Percentiles rank a stretch among this genome's conserved stretches.
phyloP scores from a whole-genome alignment of 2,888 invertebrate genomes.

The Perizoma affinitatum region DNA sequence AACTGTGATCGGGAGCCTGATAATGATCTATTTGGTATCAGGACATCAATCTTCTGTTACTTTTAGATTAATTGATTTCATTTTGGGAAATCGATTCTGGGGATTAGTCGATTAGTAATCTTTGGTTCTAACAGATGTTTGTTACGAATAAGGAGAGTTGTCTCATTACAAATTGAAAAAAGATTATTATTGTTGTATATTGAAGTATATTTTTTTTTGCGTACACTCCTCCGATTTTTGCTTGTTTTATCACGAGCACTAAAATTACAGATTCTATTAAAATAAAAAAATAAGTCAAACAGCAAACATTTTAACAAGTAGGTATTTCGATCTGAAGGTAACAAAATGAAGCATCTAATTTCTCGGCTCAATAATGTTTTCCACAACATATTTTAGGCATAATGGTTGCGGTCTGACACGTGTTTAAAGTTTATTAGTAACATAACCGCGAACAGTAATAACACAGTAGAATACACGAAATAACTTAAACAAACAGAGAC shows the following conservation, averaged over 20 bases:
- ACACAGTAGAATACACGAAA: neutral
- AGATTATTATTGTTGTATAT: too few species aligned
- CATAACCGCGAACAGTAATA: slow-evolving; percentile 32
- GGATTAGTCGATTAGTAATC: slow-evolving; percentile 13
- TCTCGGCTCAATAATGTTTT: slow-evolving; percentile 10
- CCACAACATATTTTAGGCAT: slow-evolving; percentile 20
- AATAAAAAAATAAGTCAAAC: too few species aligned
- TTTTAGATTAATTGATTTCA: slow-evolving; percentile 44
- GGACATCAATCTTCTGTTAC: slow-evolving; percentile 60
- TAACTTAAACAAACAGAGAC: slow-evolving; percentile 5
- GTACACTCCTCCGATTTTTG: too few species aligned
- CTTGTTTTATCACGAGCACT: too few species aligned
- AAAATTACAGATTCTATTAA: too few species aligned
- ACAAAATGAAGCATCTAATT: neutral
- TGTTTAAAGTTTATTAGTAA: slow-evolving; percentile 34
- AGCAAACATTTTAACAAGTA: too few species aligned
- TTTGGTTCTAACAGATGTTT: slow-evolving; percentile 11
- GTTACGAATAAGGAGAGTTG: neutral
- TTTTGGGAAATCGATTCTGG: slow-evolving; percentile 37
- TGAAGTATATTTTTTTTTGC: too few species aligned
- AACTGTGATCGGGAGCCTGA: slow-evolving; percentile 29
- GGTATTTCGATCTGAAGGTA: neutral
- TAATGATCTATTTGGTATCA: slow-evolving; percentile 59
- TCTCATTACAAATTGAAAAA: too few species aligned
- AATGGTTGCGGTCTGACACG: slow-evolving; percentile 24